Percentiles rank a stretch among this genome's conserved stretches.
Evolutionary conservation across 2,888 invertebrate species (phyloP).

Genomic region (Volucella bombylans): DNA sequence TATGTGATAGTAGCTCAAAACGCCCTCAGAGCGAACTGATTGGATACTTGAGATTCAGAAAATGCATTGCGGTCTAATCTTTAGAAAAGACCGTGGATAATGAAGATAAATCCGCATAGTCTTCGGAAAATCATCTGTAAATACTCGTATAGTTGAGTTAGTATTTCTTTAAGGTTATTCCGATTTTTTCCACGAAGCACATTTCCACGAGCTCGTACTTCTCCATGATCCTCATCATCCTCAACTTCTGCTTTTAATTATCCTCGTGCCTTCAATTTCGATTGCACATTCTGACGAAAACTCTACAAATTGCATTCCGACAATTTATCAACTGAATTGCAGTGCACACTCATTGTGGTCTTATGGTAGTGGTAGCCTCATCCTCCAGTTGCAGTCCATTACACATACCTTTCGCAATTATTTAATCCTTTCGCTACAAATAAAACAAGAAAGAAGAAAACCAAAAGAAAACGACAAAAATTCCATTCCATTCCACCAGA

Average conservation of each 20-base stretch:
- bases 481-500: slow-evolving; percentile 71
- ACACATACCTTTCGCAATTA: slow-evolving; percentile 48
- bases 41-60: too few species aligned
- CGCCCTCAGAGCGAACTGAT: too few species aligned
- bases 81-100: too few species aligned
- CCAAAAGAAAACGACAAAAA: slow-evolving; percentile 62
- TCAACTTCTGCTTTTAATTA: slow-evolving; percentile 5
- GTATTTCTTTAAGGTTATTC: too few species aligned
- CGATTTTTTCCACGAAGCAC: too few species aligned
- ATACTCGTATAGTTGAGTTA: too few species aligned
- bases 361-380: slow-evolving; percentile 14
- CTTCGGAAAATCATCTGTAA: too few species aligned
- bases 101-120: too few species aligned
- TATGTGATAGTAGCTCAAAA: too few species aligned
- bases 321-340: slow-evolving; percentile 53
- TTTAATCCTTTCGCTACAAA: slow-evolving; percentile 44
- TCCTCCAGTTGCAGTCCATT: background rate
- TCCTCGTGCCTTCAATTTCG: slow-evolving; percentile 5
- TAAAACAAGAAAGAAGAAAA: slow-evolving; percentile 20
- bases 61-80: too few species aligned
- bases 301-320: slow-evolving; percentile 38
- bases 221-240: too few species aligned
- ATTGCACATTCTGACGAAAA: slow-evolving; percentile 1
- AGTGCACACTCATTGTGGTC: slow-evolving; percentile 32
- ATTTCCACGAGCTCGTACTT: too few species aligned